Conservation (phyloP, 2,888 invertebrate genomes). For the Conomelus anceps region DNA sequence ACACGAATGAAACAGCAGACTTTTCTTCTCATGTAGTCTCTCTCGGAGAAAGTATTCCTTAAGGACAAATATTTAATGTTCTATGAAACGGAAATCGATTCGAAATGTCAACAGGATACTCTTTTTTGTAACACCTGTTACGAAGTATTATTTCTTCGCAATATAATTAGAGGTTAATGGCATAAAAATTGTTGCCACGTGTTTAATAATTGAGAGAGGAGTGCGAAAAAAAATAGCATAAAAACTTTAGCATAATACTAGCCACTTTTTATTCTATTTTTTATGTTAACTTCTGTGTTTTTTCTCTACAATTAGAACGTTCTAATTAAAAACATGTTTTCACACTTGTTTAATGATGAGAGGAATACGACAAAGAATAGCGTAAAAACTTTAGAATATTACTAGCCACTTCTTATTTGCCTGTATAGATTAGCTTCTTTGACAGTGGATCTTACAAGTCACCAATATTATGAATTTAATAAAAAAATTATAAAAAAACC, state of each 20-base stretch:
- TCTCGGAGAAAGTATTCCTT: not conserved
- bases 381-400: not conserved
- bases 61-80: not conserved
- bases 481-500: not conserved
- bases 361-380: not conserved
- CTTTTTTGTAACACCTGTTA: too few species aligned
- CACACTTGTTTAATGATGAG: not conserved
- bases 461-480: too few species aligned
- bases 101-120: not conserved
- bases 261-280: too few species aligned
- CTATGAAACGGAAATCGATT: not conserved
- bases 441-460: not conserved
- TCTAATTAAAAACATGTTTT: not conserved
- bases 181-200: too few species aligned
- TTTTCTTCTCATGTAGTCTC: not conserved
- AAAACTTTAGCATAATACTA: too few species aligned
- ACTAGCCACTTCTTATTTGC: not conserved
- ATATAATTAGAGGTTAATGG: too few species aligned
- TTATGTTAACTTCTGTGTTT: not conserved
- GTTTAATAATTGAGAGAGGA: too few species aligned
- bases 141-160: not conserved
- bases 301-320: not conserved
- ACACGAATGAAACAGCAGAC: not conserved
- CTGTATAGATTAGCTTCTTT: not conserved
- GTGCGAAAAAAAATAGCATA: too few species aligned